Evolutionary conservation across 2,113 vertebrate genomes (phyloP).

Genomic region (Mola mola): DNA sequence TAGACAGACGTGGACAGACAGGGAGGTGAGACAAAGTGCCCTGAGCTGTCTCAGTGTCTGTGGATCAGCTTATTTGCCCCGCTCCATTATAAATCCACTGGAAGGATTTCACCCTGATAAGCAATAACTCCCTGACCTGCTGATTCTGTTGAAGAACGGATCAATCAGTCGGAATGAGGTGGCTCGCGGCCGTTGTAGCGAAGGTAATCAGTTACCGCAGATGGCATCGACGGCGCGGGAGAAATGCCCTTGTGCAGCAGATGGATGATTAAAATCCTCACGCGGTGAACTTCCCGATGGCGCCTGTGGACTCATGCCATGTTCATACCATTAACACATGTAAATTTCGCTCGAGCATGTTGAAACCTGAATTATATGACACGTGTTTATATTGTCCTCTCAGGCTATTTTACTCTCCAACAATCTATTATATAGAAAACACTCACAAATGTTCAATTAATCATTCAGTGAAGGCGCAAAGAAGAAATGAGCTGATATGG

Average conservation of each 20-base stretch:
- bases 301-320: too few species aligned
- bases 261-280: slow-evolving; percentile 1
- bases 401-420: too few species aligned
- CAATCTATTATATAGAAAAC: too few species aligned
- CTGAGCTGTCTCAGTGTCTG: slow-evolving; percentile 12
- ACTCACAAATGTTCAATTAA: too few species aligned
- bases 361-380: too few species aligned
- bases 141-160: slow-evolving; percentile 57
- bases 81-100: slow-evolving; percentile 25
- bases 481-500: too few species aligned
- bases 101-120: slow-evolving; percentile 48
- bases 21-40: slow-evolving; percentile 7
- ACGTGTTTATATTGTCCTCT: too few species aligned
- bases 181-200: slow-evolving; percentile 21
- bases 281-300: too few species aligned
- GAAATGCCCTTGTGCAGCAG: slow-evolving; percentile 15
- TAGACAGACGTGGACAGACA: too few species aligned
- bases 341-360: too few species aligned
- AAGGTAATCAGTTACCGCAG: slow-evolving; percentile 49
- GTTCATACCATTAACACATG: too few species aligned
- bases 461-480: too few species aligned
- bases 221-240: slow-evolving; percentile 19
- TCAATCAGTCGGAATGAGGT: slow-evolving; percentile 53
- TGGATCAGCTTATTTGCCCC: slow-evolving; percentile 6
- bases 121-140: slow-evolving; percentile 29